These are phyloP conservation scores for Prosapia bicincta DNA, from an alignment of 2,888 invertebrate species.

Conservation along the genomic window DNA sequence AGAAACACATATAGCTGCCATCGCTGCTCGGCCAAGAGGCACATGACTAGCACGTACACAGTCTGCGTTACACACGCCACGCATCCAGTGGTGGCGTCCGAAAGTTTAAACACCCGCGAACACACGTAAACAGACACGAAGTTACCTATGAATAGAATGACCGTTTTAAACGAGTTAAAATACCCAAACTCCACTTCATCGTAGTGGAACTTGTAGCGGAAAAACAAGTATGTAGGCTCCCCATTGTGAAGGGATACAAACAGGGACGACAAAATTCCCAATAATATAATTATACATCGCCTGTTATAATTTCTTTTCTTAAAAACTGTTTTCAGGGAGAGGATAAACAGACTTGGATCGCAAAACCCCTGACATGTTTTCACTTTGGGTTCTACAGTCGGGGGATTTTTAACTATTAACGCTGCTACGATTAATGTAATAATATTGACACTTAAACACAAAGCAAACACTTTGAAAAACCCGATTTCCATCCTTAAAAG, in stretches of 20 bases:
- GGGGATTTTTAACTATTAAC: constrained; percentile 21
- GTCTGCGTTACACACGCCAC: constrained; percentile 28
- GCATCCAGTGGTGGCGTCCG: constrained; percentile 28
- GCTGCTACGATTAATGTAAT: constrained; percentile 18
- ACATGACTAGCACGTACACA: constrained; percentile 24
- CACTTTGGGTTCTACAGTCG: constrained; percentile 10
- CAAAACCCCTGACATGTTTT: constrained; percentile 4
- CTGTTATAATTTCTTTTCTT: constrained; percentile 27
- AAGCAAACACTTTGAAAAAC: constrained; percentile 21
- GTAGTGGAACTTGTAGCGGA: constrained; percentile 33
- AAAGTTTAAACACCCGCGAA: constrained; percentile 24
- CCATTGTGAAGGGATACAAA: constrained; percentile 30
- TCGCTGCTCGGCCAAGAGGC: constrained; percentile 14
- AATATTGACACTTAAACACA: constrained; percentile 20
- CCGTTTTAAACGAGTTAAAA: constrained; percentile 32
- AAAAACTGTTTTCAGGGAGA: constrained; percentile 21
- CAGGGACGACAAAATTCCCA: constrained; percentile 29
- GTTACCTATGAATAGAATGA: constrained; percentile 31
- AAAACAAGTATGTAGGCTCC: constrained; percentile 32
- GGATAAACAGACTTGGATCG: constrained; percentile 6
- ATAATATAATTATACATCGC: constrained; percentile 20
- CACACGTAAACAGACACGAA: constrained; percentile 29
- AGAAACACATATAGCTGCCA: constrained; percentile 33
- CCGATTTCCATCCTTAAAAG: constrained; percentile 22
- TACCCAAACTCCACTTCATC: constrained; percentile 31